A percentile compares a stretch with the other conserved stretches of the same genome.
Evolutionary conservation across 2,797 vertebrate species (phyloP).

Genomic region (Sebastes hopkinsi): DNA sequence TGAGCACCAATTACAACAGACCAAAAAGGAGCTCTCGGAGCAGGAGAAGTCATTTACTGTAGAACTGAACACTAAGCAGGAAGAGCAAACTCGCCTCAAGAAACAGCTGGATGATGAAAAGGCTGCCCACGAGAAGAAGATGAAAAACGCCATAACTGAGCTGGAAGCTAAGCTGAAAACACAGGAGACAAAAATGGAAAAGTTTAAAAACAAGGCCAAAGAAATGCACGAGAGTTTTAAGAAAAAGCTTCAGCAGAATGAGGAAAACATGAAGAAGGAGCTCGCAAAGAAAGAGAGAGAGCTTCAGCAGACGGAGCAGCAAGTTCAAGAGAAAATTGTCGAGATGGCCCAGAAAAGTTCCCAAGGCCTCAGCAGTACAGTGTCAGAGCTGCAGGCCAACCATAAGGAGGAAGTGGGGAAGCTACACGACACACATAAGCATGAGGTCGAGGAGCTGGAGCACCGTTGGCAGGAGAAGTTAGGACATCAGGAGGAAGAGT

Average conservation of each 20-base stretch:
- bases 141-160: slow-evolving; percentile 80
- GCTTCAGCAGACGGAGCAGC: slow-evolving; percentile 89
- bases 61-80: slow-evolving; percentile 75
- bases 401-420: slow-evolving; percentile 90
- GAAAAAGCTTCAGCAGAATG: slow-evolving; percentile 90
- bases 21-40: slow-evolving; percentile 77
- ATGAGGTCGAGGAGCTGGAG: slow-evolving; percentile 77
- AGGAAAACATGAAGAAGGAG: slow-evolving; percentile 89
- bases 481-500: slow-evolving; percentile 85
- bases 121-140: slow-evolving; percentile 80
- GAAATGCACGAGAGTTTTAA: slow-evolving; percentile 91
- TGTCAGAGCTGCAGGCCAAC: slow-evolving; percentile 89
- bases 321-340: slow-evolving; percentile 89
- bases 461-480: slow-evolving; percentile 85
- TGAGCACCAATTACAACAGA: slow-evolving; percentile 77
- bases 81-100: slow-evolving; percentile 79
- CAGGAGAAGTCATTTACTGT: slow-evolving; percentile 80
- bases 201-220: slow-evolving; percentile 89
- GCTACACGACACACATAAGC: slow-evolving; percentile 79
- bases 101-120: slow-evolving; percentile 82
- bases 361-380: slow-evolving; percentile 84
- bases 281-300: slow-evolving; percentile 89
- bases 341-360: slow-evolving; percentile 92
- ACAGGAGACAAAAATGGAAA: slow-evolving; percentile 91
- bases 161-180: slow-evolving; percentile 88